Evolutionary conservation across 2,797 vertebrate species (phyloP).

Genomic region (Pipistrellus nathusii): DNA sequence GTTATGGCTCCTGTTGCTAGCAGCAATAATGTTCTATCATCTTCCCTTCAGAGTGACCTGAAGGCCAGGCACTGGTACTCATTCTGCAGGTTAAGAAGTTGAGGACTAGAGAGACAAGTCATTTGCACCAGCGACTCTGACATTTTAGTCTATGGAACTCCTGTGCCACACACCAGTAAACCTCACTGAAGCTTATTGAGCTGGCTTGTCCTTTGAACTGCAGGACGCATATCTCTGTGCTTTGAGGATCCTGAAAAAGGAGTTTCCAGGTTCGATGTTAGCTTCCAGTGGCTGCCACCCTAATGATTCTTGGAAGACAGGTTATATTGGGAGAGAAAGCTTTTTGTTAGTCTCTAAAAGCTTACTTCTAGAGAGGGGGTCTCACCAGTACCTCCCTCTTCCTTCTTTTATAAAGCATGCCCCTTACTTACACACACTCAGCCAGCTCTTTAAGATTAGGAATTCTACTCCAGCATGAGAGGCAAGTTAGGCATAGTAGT

Average conservation of each 20-base stretch:
- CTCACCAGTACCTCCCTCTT: not conserved
- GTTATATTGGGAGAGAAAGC: not conserved
- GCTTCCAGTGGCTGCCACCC: not conserved
- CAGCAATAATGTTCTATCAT: not conserved
- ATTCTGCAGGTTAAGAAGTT: not conserved
- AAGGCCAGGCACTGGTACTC: not conserved
- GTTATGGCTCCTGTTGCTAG: fast-evolving
- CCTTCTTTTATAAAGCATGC: not conserved
- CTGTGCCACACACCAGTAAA: not conserved
- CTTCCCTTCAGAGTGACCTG: fast-evolving
- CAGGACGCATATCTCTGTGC: not conserved
- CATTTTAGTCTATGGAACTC: not conserved
- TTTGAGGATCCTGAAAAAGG: not conserved
- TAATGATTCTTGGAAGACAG: not conserved
- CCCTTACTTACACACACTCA: not conserved
- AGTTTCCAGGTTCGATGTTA: not conserved
- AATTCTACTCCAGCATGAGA: not conserved
- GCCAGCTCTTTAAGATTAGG: not conserved
- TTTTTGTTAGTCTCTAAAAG: not conserved
- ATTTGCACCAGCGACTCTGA: not conserved
- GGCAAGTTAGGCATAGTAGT: not conserved
- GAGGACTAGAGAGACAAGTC: not conserved
- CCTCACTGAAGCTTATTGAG: not conserved
- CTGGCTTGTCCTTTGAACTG: not conserved
- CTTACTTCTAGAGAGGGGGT: not conserved